A percentile compares a stretch with the other conserved stretches of the same genome.
These are phyloP conservation scores for Cynocephalus volans DNA, from an alignment of 2,113 vertebrate species.

Conservation along the genomic window DNA sequence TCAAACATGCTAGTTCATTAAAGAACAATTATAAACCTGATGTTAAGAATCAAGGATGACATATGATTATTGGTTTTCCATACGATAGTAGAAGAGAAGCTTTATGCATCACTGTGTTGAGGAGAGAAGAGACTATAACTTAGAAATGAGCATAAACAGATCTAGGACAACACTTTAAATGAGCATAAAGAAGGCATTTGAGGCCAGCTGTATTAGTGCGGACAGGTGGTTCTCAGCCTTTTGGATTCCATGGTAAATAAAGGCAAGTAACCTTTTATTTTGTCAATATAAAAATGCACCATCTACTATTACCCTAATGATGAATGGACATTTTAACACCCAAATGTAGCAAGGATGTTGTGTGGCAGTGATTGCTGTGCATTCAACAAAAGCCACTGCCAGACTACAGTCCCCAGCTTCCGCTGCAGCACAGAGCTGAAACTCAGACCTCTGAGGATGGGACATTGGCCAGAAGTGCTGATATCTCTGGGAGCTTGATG, in stretches of 20 bases:
- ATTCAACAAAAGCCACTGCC: background rate
- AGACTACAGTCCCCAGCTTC: background rate
- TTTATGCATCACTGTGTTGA: background rate
- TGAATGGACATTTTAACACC: background rate
- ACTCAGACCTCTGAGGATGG: background rate
- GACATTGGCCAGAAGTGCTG: no score
- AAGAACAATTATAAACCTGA: background rate
- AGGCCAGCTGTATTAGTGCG: background rate
- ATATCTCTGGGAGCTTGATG: background rate
- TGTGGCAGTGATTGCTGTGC: background rate
- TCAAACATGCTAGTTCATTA: background rate
- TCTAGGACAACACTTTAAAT: background rate
- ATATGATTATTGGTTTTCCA: background rate
- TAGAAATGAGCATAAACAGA: background rate
- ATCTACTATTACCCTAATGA: background rate
- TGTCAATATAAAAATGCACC: background rate
- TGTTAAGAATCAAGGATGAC: conserved; percentile 39
- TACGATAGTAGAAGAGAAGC: background rate
- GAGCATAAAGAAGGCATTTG: background rate
- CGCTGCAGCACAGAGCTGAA: background rate
- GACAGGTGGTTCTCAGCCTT: background rate
- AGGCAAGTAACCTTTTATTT: background rate
- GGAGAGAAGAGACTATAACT: background rate
- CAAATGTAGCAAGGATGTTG: background rate
- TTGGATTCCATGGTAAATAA: background rate